Evolutionary conservation across 2,888 invertebrate genomes (phyloP), one percentile per base, ranked within the genome.

Genomic region (Archips xylosteana): DNA sequence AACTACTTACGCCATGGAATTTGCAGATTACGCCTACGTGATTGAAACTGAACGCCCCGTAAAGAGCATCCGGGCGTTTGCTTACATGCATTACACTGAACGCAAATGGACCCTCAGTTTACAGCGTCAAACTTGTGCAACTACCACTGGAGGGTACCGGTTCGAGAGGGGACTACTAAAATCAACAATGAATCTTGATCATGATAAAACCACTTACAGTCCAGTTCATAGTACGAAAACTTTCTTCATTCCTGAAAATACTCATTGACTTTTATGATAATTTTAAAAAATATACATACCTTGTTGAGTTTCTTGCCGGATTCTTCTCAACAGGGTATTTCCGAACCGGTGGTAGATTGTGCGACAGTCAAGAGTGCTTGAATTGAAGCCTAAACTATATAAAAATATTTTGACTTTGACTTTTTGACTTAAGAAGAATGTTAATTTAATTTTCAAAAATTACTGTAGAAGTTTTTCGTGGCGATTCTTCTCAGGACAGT

Each of bases 1-100:
- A 3, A 67, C 67, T 8, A 59, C 67, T 3, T 67, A 67, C 10
- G 67, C 57, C 9, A 67, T 67, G 67, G 57, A 67, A 13, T 67
- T 45, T 8, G 59, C 3, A 23, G 67, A 67, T 45, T 67, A 67
- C 32, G 67, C 59, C 2, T 67, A 67, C 34, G 3, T 45, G 47
- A n/a, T 67, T 1, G 57, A 59, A 8, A 42, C 45, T 4, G 2
- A 2, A 0, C 57, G 67, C 2, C n/a, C 59, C 2, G 67, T 67
- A 0, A 45, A 57, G 10, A 67, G 59, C 9, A 57, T 67, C 57
- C 67, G 57, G 2, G 42, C 67, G 32, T 67, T 67, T 32, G 67
- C 67, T 2, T 67, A 42, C 57, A 67, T 67, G 67, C 67, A 67
- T 6, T 67, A 42, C 23, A n/a, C 42, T 9, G 59, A 45, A 32